These are phyloP conservation scores for Chromis chromis DNA, from an alignment of 2,797 vertebrate species.

Conservation along the genomic window DNA sequence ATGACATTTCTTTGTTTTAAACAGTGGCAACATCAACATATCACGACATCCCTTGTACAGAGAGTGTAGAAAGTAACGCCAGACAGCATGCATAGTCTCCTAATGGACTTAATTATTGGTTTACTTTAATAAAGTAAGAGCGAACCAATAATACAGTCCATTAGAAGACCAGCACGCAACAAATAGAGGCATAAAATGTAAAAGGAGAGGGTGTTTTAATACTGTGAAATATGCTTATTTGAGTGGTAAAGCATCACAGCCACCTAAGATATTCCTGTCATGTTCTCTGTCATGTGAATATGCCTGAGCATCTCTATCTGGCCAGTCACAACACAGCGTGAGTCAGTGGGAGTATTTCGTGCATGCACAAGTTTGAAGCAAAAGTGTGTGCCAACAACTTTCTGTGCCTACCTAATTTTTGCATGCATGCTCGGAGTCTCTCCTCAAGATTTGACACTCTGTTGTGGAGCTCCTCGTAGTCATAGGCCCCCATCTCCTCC, in stretches of 20 bases:
- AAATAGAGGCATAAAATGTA: neutral
- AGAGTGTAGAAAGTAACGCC: neutral
- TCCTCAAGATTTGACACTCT: slow-evolving; percentile 99
- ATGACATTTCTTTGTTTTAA: no score
- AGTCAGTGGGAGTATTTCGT: slow-evolving; percentile 54
- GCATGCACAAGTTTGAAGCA: slow-evolving; percentile 62
- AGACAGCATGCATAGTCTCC: neutral
- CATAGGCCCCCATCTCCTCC: slow-evolving; percentile 99
- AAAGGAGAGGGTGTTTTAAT: slow-evolving; percentile 1
- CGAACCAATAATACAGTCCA: neutral
- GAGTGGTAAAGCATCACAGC: neutral
- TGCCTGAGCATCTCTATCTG: slow-evolving; percentile 59
- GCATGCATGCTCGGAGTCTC: slow-evolving; percentile 99
- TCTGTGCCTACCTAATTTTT: slow-evolving; percentile 99
- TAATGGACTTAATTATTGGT: neutral
- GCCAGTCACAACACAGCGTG: slow-evolving; percentile 36
- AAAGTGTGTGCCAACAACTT: slow-evolving; percentile 76
- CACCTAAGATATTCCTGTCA: slow-evolving; percentile 49
- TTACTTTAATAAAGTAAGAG: neutral
- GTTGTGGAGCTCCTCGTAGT: slow-evolving; percentile 99
- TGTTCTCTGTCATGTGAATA: slow-evolving; percentile 55
- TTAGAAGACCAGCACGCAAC: neutral
- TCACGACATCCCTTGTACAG: no score
- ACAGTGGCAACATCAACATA: no score
- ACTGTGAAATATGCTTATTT: slow-evolving; percentile 12